Base-by-base conservation (phyloP, 1,140 invertebrate species). In the Armadillidium nasatum region DNA sequence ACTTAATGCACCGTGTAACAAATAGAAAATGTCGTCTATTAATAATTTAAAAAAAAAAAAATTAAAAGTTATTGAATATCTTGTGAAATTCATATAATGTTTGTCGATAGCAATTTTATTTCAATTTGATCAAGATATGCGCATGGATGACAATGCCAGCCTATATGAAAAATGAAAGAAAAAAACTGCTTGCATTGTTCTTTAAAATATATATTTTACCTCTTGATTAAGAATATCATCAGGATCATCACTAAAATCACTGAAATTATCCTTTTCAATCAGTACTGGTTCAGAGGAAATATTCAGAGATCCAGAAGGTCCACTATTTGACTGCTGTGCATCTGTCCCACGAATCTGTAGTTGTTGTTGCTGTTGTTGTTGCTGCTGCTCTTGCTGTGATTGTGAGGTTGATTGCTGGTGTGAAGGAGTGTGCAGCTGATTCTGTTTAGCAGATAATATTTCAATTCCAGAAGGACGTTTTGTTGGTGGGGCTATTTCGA, bases 221-320 rank as follows among this genome's bases (percentile, higher is more conserved):
- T 60, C 50, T 19, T 60, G 50, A 60, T 60, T 60, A 19, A 60
- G 50, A 19, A 60, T 60, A 60, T 60, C 50, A 19, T 60, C 50
- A 60, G 50, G 50, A 7, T 60, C 50, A 7, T 60, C 50, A 19
- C 50, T 60, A 19, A 60, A 60, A 60, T 60, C 50, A 19, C 50
- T 60, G 50, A 60, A 60, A 19, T 60, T 60, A 19, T 60, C 50
- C 19, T 60, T 60, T 19, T 60, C 50, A 60, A 60, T 60, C 50
- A 60, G 50, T 4, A 15, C 19, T 2, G 50, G 11, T 4, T 60
- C 50, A 60, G 50, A 19, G 7, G 50, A 7, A 60, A 19, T 3
- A 7, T 13, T 19, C 1, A 19, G 50, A 60, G 50, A 7, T 15
- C 11, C 11, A 60, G 50, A 7, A 60, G 7, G 50, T 7, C 1